phyloP scores from a whole-genome alignment of 2,888 invertebrate genomes.

The Stictocephala bisonia region DNA sequence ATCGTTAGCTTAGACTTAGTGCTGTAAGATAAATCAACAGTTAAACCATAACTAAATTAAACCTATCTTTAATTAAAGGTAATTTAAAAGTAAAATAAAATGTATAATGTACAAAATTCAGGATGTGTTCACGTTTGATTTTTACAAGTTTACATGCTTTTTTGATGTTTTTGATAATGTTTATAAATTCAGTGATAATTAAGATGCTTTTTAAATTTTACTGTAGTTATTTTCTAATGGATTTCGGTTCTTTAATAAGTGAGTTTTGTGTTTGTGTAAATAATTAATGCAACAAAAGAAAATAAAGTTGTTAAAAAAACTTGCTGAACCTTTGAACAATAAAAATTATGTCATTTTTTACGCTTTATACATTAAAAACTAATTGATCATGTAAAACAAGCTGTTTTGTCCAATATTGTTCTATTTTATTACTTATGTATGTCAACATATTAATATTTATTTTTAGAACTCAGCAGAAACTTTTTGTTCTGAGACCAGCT shows the following conservation, averaged over 20 bases:
- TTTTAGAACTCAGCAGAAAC: too few relatives aligned
- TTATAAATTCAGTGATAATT: constrained; percentile 20
- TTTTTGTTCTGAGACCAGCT: too few relatives aligned
- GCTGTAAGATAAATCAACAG: constrained; percentile 1
- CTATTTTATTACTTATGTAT: too few relatives aligned
- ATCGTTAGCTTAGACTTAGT: constrained; percentile 33
- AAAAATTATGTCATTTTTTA: too few relatives aligned
- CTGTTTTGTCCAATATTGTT: too few relatives aligned
- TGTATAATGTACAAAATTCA: constrained; percentile 20
- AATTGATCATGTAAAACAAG: too few relatives aligned
- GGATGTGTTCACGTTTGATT: constrained; percentile 36
- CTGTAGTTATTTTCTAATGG: constrained; percentile 30
- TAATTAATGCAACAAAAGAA: too few relatives aligned
- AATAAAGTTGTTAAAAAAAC: neutral
- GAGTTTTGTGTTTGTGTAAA: neutral
- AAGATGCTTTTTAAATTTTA: constrained; percentile 29
- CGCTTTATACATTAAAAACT: too few relatives aligned
- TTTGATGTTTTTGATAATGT: constrained; percentile 26
- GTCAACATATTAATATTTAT: too few relatives aligned
- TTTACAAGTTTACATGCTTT: constrained; percentile 33
- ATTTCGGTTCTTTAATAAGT: neutral
- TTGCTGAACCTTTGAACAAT: neutral
- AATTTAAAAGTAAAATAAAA: constrained; percentile 27
- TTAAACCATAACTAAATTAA: constrained; percentile 21
- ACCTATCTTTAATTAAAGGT: constrained; percentile 14